Conservation (phyloP, 35 echinoderm and acorn worm genomes). For the Eucidaris tribuloides region DNA sequence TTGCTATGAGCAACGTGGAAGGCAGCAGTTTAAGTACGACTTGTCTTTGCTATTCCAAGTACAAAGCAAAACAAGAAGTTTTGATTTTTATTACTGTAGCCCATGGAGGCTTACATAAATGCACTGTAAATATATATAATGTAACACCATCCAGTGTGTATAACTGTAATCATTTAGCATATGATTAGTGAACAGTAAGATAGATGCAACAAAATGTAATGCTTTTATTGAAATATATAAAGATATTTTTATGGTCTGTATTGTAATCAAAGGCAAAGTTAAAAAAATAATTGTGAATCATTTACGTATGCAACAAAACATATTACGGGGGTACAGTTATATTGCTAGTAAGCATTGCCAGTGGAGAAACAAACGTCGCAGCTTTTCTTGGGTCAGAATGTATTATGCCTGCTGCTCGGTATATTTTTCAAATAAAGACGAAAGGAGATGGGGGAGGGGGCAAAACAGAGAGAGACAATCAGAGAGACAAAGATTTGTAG, state of each 20-base stretch:
- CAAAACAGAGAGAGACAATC: not conserved
- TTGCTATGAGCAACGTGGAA: too few relatives aligned
- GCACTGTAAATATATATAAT: constrained; percentile 39
- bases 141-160: constrained; percentile 37
- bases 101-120: constrained; percentile 9
- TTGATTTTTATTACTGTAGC: not conserved
- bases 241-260: constrained; percentile 52
- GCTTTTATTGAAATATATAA: constrained; percentile 44
- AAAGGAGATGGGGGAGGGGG: not conserved
- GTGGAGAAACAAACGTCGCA: not conserved
- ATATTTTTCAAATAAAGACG: not conserved
- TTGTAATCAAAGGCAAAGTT: constrained; percentile 41
- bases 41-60: too few relatives aligned
- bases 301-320: constrained; percentile 27
- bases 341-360: not conserved
- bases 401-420: too few relatives aligned
- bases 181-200: constrained; percentile 35
- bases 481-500: not conserved
- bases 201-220: constrained; percentile 51
- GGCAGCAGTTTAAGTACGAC: too few relatives aligned
- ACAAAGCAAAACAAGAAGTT: too few relatives aligned
- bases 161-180: constrained; percentile 36
- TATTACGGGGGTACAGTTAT: not conserved
- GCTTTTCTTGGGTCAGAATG: not conserved
- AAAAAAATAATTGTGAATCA: constrained; percentile 8